Conservation (phyloP, 2,797 vertebrate genomes). For the Etheostoma nigrum region DNA sequence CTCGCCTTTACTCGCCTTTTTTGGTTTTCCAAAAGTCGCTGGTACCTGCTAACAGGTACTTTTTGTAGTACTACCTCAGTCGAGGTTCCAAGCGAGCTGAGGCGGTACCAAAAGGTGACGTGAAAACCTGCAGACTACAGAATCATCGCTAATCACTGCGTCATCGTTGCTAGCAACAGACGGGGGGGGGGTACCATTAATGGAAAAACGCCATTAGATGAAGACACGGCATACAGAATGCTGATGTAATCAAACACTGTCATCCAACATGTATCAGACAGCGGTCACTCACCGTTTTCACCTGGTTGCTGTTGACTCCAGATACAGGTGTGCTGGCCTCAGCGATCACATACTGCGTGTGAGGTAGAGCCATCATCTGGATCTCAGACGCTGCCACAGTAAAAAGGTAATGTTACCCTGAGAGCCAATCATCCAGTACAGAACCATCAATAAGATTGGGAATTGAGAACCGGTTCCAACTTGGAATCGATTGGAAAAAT, state of each 20-base stretch:
- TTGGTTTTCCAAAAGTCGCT: too few species aligned
- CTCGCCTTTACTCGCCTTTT: too few species aligned
- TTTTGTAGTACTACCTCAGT: too few species aligned
- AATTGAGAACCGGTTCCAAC: too few species aligned
- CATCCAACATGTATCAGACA: neutral
- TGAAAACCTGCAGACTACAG: too few species aligned
- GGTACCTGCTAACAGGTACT: too few species aligned
- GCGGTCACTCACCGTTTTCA: slow-evolving; percentile 89
- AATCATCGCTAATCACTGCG: too few species aligned
- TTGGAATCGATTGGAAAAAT: too few species aligned
- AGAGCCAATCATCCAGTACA: neutral
- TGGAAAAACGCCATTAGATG: neutral
- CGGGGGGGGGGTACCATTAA: too few species aligned
- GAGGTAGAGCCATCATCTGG: slow-evolving; percentile 98
- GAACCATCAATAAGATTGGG: neutral
- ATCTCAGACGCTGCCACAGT: slow-evolving; percentile 92
- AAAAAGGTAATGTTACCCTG: slow-evolving; percentile 4
- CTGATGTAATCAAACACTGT: neutral
- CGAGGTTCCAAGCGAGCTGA: too few species aligned
- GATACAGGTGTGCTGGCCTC: slow-evolving; percentile 91
- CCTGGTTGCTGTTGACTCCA: slow-evolving; percentile 89
- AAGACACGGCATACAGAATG: neutral
- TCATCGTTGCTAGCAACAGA: too few species aligned
- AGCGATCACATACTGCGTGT: slow-evolving; percentile 95
- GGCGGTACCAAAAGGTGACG: too few species aligned